Evolutionary conservation across 2,113 vertebrate species (phyloP).

Genomic region (Genyomyrus donnyi): DNA sequence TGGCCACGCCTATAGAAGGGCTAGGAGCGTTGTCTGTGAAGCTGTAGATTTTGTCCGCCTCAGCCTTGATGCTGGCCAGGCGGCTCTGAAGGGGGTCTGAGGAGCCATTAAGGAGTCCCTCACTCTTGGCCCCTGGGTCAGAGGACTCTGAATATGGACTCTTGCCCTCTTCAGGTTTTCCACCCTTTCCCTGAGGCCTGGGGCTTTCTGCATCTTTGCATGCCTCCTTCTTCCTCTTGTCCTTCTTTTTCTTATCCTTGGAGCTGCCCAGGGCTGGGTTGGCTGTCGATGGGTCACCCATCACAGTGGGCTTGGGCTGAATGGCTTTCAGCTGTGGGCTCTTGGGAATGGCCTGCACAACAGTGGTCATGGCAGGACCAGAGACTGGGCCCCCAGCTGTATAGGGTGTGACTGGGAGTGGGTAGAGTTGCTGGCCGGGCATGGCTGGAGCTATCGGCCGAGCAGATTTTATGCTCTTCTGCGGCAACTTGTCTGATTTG

Average conservation of each 20-base stretch:
- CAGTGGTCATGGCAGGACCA: conserved; percentile 66
- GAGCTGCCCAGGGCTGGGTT: conserved; percentile 77
- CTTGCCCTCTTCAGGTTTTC: conserved; percentile 81
- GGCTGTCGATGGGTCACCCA: conserved; percentile 77
- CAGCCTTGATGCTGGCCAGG: conserved; percentile 92
- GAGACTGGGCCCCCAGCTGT: conserved; percentile 74
- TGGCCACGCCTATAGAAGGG: conserved; percentile 82
- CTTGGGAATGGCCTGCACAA: conserved; percentile 86
- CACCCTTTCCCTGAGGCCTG: conserved; percentile 73
- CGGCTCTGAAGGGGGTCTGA: conserved; percentile 92
- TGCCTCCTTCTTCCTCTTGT: conserved; percentile 91
- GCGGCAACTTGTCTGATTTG: conserved; percentile 80
- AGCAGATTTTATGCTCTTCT: conserved; percentile 87
- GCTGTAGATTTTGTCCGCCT: conserved; percentile 97
- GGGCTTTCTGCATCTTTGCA: conserved; percentile 84
- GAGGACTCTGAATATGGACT: conserved; percentile 78
- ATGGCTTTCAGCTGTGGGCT: conserved; percentile 92
- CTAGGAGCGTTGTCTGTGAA: conserved; percentile 95
- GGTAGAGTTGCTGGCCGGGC: conserved; percentile 79
- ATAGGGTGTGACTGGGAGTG: conserved; percentile 71
- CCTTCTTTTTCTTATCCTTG: conserved; percentile 98
- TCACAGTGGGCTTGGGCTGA: conserved; percentile 82
- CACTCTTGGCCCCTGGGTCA: conserved; percentile 72
- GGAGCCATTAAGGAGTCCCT: conserved; percentile 85
- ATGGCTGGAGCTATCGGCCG: conserved; percentile 76